Evolutionary conservation across 2,888 invertebrate genomes (phyloP).

Genomic region (Formica aserva): DNA sequence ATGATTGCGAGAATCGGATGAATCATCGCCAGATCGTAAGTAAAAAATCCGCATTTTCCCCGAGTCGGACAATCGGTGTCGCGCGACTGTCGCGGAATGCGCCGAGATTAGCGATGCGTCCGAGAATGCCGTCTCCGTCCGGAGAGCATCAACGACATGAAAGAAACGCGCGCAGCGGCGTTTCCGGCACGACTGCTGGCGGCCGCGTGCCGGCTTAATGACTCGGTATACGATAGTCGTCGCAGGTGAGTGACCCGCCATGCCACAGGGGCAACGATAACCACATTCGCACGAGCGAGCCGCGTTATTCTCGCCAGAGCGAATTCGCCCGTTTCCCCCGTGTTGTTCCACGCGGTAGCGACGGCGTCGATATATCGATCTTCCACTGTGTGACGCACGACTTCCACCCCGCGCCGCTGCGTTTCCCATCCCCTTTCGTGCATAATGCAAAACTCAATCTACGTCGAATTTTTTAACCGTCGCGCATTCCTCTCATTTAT

Average conservation of each 20-base stretch:
- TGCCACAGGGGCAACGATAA: slow-evolving; percentile 74
- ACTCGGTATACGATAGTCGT: slow-evolving; percentile 76
- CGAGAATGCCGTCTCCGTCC: neutral
- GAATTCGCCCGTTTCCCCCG: slow-evolving; percentile 34
- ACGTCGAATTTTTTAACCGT: slow-evolving; percentile 25
- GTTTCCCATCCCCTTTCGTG: neutral
- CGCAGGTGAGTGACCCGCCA: slow-evolving; percentile 80
- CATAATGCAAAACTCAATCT: slow-evolving; percentile 35
- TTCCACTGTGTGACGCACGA: slow-evolving; percentile 37
- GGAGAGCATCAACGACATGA: slow-evolving; percentile 59
- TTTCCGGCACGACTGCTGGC: slow-evolving; percentile 71
- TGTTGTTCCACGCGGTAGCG: slow-evolving; percentile 36
- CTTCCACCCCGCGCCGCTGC: slow-evolving; percentile 11
- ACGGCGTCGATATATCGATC: slow-evolving; percentile 52
- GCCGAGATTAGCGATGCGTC: neutral
- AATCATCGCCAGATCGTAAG: neutral
- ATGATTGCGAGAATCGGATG: neutral
- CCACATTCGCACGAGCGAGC: slow-evolving; percentile 61
- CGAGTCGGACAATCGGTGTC: slow-evolving; percentile 17
- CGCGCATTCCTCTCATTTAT: neutral
- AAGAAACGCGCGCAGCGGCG: slow-evolving; percentile 68
- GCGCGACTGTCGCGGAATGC: slow-evolving; percentile 10
- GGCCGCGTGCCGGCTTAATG: slow-evolving; percentile 74
- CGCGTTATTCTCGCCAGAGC: slow-evolving; percentile 33
- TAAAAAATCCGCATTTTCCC: neutral